Percentiles rank a stretch among this genome's conserved stretches.
Evolutionary conservation across 2,797 vertebrate species (phyloP).

Genomic region (Lacerta bilineata): DNA sequence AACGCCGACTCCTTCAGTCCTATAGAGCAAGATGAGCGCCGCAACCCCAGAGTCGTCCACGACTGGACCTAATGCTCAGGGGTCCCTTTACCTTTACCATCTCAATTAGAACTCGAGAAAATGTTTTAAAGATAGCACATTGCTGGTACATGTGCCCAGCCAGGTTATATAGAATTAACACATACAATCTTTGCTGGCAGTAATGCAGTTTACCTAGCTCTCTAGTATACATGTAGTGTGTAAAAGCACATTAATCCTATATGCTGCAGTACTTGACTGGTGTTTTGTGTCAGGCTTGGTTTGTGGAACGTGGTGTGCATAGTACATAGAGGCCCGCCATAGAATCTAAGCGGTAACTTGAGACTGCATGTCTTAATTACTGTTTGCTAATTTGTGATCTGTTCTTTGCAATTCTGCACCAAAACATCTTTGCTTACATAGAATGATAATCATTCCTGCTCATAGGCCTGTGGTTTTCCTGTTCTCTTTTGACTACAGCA

Average conservation of each 20-base stretch:
- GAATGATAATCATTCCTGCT: constrained; percentile 4
- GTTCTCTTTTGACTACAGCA: not conserved
- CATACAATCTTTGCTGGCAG: too few species aligned
- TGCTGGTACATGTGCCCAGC: too few species aligned
- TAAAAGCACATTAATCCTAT: not conserved
- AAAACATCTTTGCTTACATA: rapidly evolving
- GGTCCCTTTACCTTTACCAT: too few species aligned
- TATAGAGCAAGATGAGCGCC: too few species aligned
- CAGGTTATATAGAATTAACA: too few species aligned
- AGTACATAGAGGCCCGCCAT: not conserved
- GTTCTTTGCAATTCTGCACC: not conserved
- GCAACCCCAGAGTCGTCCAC: too few species aligned
- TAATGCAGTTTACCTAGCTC: too few species aligned
- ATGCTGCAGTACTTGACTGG: not conserved
- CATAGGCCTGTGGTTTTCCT: constrained; percentile 29
- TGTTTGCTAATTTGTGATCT: constrained; percentile 31
- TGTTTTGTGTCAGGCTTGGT: not conserved
- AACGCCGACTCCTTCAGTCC: too few species aligned
- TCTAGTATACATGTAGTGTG: not conserved
- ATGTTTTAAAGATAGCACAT: too few species aligned
- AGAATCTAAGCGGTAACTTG: not conserved
- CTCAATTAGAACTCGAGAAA: too few species aligned
- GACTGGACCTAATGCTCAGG: too few species aligned
- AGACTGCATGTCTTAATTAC: not conserved
- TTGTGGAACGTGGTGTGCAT: not conserved